These are phyloP conservation scores for Orchesella cincta DNA, from an alignment of 1,140 invertebrate species.

Conservation along the genomic window DNA sequence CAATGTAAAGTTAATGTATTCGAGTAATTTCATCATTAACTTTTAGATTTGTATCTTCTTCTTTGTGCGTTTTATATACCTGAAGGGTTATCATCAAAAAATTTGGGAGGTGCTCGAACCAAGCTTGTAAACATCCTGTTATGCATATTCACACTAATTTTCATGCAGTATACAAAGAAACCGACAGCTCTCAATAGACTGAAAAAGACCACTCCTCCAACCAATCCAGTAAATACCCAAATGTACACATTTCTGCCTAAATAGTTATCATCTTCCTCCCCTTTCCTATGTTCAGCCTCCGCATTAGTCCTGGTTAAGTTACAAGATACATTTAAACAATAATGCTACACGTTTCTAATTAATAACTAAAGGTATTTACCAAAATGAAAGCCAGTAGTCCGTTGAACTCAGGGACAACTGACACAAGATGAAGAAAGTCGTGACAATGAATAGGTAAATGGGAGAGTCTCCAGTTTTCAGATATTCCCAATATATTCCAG, in stretches of 20 bases:
- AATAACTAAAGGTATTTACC: no score
- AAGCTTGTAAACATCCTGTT: constrained; percentile 59
- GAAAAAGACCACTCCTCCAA: background rate
- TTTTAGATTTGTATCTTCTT: no score
- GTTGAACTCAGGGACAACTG: constrained; percentile 36
- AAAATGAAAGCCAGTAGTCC: constrained; percentile 45
- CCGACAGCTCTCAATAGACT: background rate
- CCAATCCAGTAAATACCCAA: background rate
- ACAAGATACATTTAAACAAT: no score
- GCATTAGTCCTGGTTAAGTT: background rate
- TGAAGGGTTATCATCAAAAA: constrained; percentile 59
- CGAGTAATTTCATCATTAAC: no score
- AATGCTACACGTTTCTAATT: no score
- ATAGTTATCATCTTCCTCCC: background rate
- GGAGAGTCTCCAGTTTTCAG: constrained; percentile 35
- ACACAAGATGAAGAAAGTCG: constrained; percentile 27
- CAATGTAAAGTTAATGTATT: no score
- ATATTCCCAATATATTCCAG: constrained; percentile 38
- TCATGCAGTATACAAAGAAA: constrained; percentile 54
- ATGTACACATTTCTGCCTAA: constrained; percentile 13
- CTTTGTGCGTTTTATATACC: no score
- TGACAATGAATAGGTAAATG: constrained; percentile 21
- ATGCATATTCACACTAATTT: constrained; percentile 59
- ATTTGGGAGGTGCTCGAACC: constrained; percentile 56
- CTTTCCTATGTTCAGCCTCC: background rate